These are phyloP conservation scores for Zaprionus davidi DNA, from an alignment of 1,140 invertebrate genomes.

Conservation along the genomic window DNA sequence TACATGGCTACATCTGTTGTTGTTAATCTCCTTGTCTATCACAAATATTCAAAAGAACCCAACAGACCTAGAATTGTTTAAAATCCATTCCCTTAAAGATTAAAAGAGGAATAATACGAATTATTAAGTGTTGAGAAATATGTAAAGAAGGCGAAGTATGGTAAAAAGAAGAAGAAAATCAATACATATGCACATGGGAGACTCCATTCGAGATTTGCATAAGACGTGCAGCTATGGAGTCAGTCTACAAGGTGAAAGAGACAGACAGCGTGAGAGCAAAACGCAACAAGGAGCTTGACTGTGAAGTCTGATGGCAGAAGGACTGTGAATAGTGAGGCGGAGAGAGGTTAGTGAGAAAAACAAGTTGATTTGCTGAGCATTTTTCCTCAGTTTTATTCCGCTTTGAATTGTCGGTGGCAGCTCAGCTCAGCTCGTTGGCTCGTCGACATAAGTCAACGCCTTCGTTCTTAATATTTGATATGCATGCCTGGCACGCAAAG, in stretches of 20 bases:
- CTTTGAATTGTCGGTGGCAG: conserved; percentile 1
- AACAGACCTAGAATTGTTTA: too few relatives aligned
- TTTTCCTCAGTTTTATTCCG: conserved; percentile 13
- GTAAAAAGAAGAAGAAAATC: not conserved
- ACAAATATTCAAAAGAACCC: too few relatives aligned
- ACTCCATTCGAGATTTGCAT: not conserved
- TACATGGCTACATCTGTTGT: too few relatives aligned
- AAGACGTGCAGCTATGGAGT: not conserved
- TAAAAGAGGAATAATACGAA: not conserved
- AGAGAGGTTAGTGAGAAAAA: not conserved
- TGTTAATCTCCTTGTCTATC: too few relatives aligned
- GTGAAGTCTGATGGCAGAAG: not conserved
- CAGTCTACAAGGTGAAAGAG: not conserved
- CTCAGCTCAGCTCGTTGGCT: conserved; percentile 3
- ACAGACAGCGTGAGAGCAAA: not conserved
- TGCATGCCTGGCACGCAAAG: conserved; percentile 19
- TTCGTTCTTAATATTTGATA: conserved; percentile 36
- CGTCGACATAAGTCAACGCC: conserved; percentile 12
- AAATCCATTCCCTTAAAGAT: too few relatives aligned
- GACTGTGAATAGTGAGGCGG: not conserved
- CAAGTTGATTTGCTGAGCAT: conserved; percentile 1
- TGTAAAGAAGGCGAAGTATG: not conserved
- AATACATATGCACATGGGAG: not conserved
- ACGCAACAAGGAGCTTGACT: not conserved
- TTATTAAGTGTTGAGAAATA: not conserved